Conservation (phyloP, 1,140 invertebrate genomes). For the Eupeodes corollae region DNA sequence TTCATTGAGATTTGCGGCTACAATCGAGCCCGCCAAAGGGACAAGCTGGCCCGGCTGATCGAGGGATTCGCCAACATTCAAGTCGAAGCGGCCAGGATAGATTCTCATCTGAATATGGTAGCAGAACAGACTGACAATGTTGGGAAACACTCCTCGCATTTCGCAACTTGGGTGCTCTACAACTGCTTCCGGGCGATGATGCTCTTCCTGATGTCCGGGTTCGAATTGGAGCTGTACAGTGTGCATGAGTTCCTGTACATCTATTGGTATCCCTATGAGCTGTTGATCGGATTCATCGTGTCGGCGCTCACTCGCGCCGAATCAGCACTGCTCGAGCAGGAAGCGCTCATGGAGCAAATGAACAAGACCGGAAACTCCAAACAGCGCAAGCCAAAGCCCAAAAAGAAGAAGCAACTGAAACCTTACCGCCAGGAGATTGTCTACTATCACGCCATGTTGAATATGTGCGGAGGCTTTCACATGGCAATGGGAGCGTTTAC, state of each 20-base stretch:
- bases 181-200: constrained; percentile 94
- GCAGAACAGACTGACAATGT: constrained; percentile 27
- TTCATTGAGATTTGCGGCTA: constrained; percentile 88
- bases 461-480: constrained; percentile 90
- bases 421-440: constrained; percentile 74
- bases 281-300: constrained; percentile 86
- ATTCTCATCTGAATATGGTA: constrained; percentile 63
- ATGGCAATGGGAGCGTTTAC: constrained; percentile 50
- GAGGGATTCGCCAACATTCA: constrained; percentile 81
- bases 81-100: constrained; percentile 89
- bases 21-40: constrained; percentile 86
- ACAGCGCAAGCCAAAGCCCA: constrained; percentile 57
- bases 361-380: constrained; percentile 46
- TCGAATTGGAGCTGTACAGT: constrained; percentile 91
- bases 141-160: constrained; percentile 67
- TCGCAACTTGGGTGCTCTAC: constrained; percentile 92
- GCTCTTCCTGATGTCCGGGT: constrained; percentile 84
- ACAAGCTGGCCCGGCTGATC: constrained; percentile 80
- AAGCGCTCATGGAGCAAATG: constrained; percentile 47
- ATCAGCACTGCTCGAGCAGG: constrained; percentile 67
- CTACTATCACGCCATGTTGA: constrained; percentile 80
- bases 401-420: constrained; percentile 57
- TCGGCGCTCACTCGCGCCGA: constrained; percentile 84
- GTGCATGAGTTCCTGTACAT: constrained; percentile 95
- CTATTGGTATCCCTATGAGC: constrained; percentile 93